phyloP scores from a whole-genome alignment of 64 coral and sea anemone genomes.

The Montipora sp. region DNA sequence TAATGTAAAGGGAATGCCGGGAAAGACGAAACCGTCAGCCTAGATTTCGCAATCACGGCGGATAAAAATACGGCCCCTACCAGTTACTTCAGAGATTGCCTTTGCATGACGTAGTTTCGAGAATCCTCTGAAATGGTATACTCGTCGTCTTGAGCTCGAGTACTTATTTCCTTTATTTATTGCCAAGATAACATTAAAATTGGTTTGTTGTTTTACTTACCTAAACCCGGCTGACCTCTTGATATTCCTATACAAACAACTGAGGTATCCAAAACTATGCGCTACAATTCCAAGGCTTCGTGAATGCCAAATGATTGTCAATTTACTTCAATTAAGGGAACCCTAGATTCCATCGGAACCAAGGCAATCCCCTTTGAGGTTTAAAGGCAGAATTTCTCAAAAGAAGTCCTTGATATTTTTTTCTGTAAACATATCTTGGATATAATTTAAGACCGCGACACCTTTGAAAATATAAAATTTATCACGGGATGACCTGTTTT shows the following conservation, averaged over 20 bases:
- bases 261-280: neutral
- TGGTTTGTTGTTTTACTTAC: neutral
- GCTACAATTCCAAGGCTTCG: neutral
- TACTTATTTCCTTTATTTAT: neutral
- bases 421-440: neutral
- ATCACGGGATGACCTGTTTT: slow-evolving; percentile 1
- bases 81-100: neutral
- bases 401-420: neutral
- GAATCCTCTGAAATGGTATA: neutral
- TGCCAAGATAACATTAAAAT: neutral
- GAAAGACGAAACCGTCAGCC: too few species aligned
- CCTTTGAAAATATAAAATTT: neutral
- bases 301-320: neutral
- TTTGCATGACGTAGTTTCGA: neutral
- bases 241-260: slow-evolving; percentile 21
- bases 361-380: neutral
- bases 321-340: neutral
- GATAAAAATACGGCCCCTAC: too few species aligned
- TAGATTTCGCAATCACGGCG: too few species aligned
- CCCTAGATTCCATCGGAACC: neutral
- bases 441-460: neutral
- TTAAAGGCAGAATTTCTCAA: neutral
- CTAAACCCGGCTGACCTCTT: slow-evolving; percentile 13
- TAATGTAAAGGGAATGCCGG: too few species aligned
- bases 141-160: too few species aligned